These are phyloP conservation scores for Rhea pennata DNA, from an alignment of 2,113 vertebrate genomes.

Conservation along the genomic window DNA sequence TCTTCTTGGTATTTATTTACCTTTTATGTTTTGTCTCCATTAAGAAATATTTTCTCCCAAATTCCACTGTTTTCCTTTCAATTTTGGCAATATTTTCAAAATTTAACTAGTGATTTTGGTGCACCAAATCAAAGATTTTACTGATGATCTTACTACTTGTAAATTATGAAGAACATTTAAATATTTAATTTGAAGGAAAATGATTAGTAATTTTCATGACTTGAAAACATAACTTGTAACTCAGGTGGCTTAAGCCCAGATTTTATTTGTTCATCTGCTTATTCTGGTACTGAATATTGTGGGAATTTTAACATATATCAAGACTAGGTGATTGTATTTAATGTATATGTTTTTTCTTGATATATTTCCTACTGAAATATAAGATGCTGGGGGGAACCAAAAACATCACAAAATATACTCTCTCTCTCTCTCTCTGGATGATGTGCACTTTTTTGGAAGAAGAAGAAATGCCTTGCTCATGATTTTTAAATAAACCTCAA, in stretches of 20 bases:
- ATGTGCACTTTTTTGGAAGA: not conserved
- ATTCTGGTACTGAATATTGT: not conserved
- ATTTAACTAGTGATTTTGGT: not conserved
- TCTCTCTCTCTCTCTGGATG: not conserved
- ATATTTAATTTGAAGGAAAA: conserved; percentile 32
- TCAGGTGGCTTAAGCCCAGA: not conserved
- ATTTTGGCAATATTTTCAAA: not conserved
- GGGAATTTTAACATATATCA: not conserved
- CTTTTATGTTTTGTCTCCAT: not conserved
- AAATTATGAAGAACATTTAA: conserved; percentile 15
- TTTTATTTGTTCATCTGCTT: not conserved
- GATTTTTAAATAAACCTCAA: not conserved
- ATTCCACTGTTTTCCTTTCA: not conserved
- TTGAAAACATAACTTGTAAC: not conserved
- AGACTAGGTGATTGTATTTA: not conserved
- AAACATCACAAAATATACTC: not conserved
- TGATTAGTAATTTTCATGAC: not conserved
- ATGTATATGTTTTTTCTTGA: not conserved
- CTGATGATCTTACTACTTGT: conserved; percentile 2
- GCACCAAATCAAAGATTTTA: not conserved
- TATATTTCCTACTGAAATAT: not conserved
- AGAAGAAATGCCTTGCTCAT: not conserved
- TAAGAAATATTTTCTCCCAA: not conserved
- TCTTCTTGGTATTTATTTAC: not conserved
- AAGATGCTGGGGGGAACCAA: not conserved